Evolutionary conservation across 1,140 invertebrate species (phyloP).

Genomic region (Potamilus streckersoni): DNA sequence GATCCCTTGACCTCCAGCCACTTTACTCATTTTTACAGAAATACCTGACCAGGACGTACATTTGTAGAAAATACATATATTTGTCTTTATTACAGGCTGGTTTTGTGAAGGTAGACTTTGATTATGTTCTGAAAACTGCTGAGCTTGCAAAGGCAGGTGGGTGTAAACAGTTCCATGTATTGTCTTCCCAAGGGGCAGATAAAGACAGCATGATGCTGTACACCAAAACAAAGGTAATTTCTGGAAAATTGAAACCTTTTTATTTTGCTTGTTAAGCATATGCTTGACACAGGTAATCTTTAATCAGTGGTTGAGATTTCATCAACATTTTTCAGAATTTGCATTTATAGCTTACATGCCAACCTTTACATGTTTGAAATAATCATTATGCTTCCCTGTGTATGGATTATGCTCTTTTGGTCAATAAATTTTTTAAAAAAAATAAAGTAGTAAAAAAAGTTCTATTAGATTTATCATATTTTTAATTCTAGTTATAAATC

Average conservation of each 20-base stretch:
- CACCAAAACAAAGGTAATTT: conserved; percentile 63
- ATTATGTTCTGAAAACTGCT: conserved; percentile 71
- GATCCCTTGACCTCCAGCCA: too few relatives aligned
- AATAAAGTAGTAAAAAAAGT: too few relatives aligned
- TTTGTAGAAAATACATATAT: neutral
- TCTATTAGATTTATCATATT: too few relatives aligned
- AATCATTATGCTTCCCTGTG: too few relatives aligned
- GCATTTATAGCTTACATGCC: neutral
- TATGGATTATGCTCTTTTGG: too few relatives aligned
- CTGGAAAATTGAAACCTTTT: neutral
- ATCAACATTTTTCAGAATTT: neutral
- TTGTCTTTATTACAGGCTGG: conserved; percentile 61
- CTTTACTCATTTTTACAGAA: too few relatives aligned
- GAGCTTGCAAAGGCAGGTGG: conserved; percentile 69
- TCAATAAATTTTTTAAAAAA: too few relatives aligned
- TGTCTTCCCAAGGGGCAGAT: conserved; percentile 68
- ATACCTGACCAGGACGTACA: too few relatives aligned
- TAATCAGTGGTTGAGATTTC: neutral
- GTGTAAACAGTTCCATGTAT: conserved; percentile 70
- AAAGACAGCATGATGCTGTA: conserved; percentile 66
- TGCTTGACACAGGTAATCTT: neutral
- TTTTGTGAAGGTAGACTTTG: conserved; percentile 72
- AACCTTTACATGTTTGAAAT: too few relatives aligned
- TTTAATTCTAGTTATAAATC: too few relatives aligned
- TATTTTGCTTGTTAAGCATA: too few relatives aligned